Base-by-base conservation (phyloP, 92 coral and sea anemone genomes). In the Metridium senile region DNA sequence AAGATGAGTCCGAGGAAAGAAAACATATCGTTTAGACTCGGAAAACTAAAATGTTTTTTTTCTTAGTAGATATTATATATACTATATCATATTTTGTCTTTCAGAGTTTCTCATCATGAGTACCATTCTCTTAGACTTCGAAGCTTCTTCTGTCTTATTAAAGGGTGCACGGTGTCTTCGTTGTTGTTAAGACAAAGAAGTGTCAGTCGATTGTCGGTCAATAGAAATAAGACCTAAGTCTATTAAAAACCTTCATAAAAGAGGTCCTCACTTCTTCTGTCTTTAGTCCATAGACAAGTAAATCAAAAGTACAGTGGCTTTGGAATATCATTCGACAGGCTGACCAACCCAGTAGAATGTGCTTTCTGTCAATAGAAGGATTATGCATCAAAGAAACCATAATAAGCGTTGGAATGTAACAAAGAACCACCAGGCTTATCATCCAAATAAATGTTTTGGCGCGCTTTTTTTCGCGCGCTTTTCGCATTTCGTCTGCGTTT, bases 381-480 rank as follows among this genome's bases (percentile, higher is more conserved):
- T 32, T 0, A 18, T 35, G 23, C 4, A 1, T 34, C 25, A 26
- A n/a, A 19, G 51, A 23, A n/a, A 68, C 73, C 56, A 72, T 8
- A 9, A 72, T 27, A 0, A 72, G 49, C 0, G 51, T 26, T 1
- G 76, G 76, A 1, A 72, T 2, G 20, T 72, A 72, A 18, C 76
- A 72, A 33, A 33, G 9, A 17, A 72, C 20, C 62, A 54, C 49
- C 22, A 72, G 49, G 27, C 39, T 11, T 9, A 56, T 17, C 64
- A 72, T 72, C 4, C 52, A 22, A 18, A 58, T 56, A 26, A 72
- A 13, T 4, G 76, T 72, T 53, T 33, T 29, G 27, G 76, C 66
- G 65, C 76, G 66, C 53, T 56, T 72, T 33, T 53, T 72, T 56
- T 72, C 76, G 27, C 76, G 76, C 65, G 76, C 76, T 31, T 56